Base-by-base conservation (phyloP, 2,888 invertebrate genomes). In the Brachypterus glaber region DNA sequence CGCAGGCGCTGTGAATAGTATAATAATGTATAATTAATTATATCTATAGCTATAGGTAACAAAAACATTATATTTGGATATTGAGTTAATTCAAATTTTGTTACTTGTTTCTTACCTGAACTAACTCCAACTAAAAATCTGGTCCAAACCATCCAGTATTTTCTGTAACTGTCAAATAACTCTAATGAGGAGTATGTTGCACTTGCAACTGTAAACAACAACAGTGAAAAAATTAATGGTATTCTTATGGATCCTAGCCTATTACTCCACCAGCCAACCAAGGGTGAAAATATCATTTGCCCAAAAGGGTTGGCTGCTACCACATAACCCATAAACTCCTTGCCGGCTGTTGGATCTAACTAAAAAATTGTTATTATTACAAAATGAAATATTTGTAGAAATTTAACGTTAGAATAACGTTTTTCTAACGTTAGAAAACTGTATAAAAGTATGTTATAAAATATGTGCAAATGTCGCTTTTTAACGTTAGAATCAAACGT, bases 251-350 rank as follows among this genome's bases (percentile, higher is more conserved):
- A 73, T 34, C 79, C 78, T 16, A 79, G 65, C 57, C 74, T 78
- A 63, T 88, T 88, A 34, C 83, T 81, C 86, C 88, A 87, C 76
- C 80, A 79, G 27, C 89, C 89, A 47, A 87, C 73, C 46, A 88
- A 62, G 2, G 89, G 89, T 13, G 88, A 88, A 61, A 86, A 85
- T 41, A 88, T 58, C 77, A 89, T 81, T 71, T 90, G 89, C 1
- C 83, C 89, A 43, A 89, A 71, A 9, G 90, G 89, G 69, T 88
- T 87, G 16, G 87, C 86, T 21, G 86, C 89, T 34, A 89, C 86
- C 33, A 87, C 78, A 51, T 80, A 73, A 4, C 89, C 88, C 74
- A 88, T 78, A 56, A 83, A 81, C 65, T 83, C 85, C 62, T 88
- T 88, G 47, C 80, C 79, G 4, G 86, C 80, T 17, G 72, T 73